Evolutionary conservation across 2,888 invertebrate genomes (phyloP).

Genomic region (Melipona bicolor): DNA sequence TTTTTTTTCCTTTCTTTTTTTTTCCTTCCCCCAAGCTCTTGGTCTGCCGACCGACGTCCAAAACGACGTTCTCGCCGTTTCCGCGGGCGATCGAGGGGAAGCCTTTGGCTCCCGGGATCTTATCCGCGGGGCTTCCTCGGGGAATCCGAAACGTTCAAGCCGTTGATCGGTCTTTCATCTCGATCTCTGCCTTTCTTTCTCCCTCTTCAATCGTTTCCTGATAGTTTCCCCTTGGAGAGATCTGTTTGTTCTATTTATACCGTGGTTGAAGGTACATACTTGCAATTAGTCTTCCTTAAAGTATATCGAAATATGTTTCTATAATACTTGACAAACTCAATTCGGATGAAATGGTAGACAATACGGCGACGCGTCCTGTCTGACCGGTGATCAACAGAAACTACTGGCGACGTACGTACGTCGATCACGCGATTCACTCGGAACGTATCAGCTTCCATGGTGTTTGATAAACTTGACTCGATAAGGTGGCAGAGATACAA

Average conservation of each 20-base stretch:
- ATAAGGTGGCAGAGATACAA: background rate
- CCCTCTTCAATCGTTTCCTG: background rate
- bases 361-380: too few species aligned
- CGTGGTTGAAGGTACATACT: background rate
- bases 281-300: too few species aligned
- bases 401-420: too few species aligned
- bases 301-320: too few species aligned
- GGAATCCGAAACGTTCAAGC: conserved; percentile 65
- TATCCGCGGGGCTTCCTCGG: conserved; percentile 56
- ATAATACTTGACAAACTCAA: too few species aligned
- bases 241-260: conserved; percentile 26
- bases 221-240: conserved; percentile 17
- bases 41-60: conserved; percentile 38
- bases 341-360: too few species aligned
- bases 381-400: too few species aligned
- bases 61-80: conserved; percentile 48
- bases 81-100: conserved; percentile 38
- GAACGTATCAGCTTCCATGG: too few species aligned
- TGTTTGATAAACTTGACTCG: background rate
- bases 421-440: too few species aligned
- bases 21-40: background rate
- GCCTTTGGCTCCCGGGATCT: conserved; percentile 43
- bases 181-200: conserved; percentile 7
- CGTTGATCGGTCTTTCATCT: conserved; percentile 65
- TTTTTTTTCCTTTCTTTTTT: conserved; percentile 66